Base-by-base conservation (phyloP, 2,113 vertebrate genomes). In the Oryzias celebensis region DNA sequence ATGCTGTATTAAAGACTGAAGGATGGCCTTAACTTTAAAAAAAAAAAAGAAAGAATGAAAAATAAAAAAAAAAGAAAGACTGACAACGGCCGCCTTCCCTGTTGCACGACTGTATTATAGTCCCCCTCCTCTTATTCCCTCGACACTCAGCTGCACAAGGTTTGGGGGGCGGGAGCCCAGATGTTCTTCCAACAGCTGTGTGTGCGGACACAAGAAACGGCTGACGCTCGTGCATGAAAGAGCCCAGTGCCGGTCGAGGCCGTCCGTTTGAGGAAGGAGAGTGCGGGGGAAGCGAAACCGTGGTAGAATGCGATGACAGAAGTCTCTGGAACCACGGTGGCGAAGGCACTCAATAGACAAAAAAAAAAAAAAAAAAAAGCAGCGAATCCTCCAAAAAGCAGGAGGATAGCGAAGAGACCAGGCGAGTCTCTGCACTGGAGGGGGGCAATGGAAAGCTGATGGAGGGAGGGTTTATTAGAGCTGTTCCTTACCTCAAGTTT, bases 401-500 rank as follows among this genome's bases (percentile, higher is more conserved):
- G 67, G 70, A 6, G 44, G 58, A 67, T 56, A 23, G 69, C 53
- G 44, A 68, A 4, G 52, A 55, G 51, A 65, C 48, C 77, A 66
- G 60, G 68, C 55, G 71, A 60, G 51, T 57, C 53, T 54, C 52
- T 43, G 42, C 55, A 16, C 61, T 60, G 43, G 22, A 47, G 57
- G 67, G 67, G 46, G 68, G 62, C 65, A 58, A 58, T 46, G 67
- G 65, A 81, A 81, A 82, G 75, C 73, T 68, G 68, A 73, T 71
- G 70, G 76, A 77, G 75, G 79, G 66, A 77, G 66, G 67, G 52
- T 80, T 52, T 77, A 80, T 85, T 77, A 75, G 77, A 85, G 82
- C 68, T 83, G 81, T 80, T 85, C 88, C 88, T 85, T 88, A 88
- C 90, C 90, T 91, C 90, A 87, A 83, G 73, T 80, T 88, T 88